These are phyloP conservation scores for Fringilla coelebs DNA, from an alignment of 2,797 vertebrate species.

Conservation along the genomic window DNA sequence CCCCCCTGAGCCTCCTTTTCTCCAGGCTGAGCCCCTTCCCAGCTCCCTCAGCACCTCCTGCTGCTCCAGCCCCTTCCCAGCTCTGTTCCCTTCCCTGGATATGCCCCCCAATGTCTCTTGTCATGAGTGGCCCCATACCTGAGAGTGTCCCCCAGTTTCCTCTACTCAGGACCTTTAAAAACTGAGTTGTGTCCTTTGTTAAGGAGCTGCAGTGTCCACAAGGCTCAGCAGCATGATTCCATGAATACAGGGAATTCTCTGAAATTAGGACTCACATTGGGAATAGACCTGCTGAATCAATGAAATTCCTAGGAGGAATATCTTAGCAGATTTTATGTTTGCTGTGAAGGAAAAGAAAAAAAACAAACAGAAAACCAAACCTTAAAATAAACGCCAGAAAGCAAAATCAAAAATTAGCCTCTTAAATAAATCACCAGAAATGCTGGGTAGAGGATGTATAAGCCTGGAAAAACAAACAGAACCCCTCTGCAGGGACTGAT, in stretches of 20 bases:
- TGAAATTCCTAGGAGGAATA: constrained; percentile 22
- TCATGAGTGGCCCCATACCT: background rate
- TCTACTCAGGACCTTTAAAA: background rate
- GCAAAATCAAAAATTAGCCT: constrained; percentile 13
- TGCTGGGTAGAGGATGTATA: background rate
- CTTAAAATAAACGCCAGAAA: background rate
- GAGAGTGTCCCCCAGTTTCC: background rate
- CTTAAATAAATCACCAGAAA: constrained; percentile 35
- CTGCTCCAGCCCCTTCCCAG: background rate
- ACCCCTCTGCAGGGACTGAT: constrained; percentile 47
- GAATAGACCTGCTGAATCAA: constrained; percentile 31
- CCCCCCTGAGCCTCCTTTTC: background rate
- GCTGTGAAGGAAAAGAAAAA: background rate
- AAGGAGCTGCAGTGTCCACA: background rate
- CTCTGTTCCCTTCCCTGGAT: background rate
- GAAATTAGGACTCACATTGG: background rate
- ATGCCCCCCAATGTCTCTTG: background rate
- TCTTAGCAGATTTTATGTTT: background rate
- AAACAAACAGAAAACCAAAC: background rate
- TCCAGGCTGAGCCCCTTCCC: background rate
- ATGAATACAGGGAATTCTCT: background rate
- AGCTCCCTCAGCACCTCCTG: background rate
- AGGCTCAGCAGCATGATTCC: background rate
- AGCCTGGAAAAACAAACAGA: constrained; percentile 40
- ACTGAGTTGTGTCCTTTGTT: background rate